Conservation (phyloP, 2,888 invertebrate genomes). For the Actias luna region DNA sequence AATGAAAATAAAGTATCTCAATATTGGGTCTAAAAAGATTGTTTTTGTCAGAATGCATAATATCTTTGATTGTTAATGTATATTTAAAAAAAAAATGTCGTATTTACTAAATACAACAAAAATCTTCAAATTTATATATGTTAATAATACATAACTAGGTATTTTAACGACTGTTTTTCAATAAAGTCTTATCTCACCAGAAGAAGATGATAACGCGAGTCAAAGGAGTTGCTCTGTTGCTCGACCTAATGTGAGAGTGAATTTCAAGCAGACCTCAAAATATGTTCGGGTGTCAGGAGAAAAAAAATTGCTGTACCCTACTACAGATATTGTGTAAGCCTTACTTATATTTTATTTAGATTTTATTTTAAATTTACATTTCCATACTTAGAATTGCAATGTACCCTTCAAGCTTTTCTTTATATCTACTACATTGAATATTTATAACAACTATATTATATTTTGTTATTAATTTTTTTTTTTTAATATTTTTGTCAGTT, state of each 20-base stretch:
- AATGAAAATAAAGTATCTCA: too few relatives aligned
- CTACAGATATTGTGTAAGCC: conserved; percentile 85
- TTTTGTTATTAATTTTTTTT: too few relatives aligned
- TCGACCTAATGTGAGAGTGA: conserved; percentile 84
- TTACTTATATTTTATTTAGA: neutral
- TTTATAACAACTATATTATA: too few relatives aligned
- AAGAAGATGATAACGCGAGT: conserved; percentile 47
- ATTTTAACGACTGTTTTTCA: neutral
- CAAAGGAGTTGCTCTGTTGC: conserved; percentile 32
- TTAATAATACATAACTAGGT: too few relatives aligned
- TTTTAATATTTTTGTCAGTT: too few relatives aligned
- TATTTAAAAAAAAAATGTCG: too few relatives aligned
- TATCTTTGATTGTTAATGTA: too few relatives aligned
- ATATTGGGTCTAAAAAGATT: too few relatives aligned
- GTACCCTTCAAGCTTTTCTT: neutral
- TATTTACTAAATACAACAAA: too few relatives aligned
- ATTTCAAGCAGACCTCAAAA: conserved; percentile 86
- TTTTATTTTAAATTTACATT: neutral
- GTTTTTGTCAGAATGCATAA: too few relatives aligned
- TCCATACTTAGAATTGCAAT: neutral
- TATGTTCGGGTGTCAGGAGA: conserved; percentile 80
- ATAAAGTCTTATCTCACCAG: neutral
- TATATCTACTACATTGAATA: too few relatives aligned
- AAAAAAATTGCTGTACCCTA: conserved; percentile 83
- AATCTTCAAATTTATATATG: too few relatives aligned